Evolutionary conservation across 1,140 invertebrate species (phyloP), one percentile per base, ranked within the genome.

Genomic region (Venturia canescens): DNA sequence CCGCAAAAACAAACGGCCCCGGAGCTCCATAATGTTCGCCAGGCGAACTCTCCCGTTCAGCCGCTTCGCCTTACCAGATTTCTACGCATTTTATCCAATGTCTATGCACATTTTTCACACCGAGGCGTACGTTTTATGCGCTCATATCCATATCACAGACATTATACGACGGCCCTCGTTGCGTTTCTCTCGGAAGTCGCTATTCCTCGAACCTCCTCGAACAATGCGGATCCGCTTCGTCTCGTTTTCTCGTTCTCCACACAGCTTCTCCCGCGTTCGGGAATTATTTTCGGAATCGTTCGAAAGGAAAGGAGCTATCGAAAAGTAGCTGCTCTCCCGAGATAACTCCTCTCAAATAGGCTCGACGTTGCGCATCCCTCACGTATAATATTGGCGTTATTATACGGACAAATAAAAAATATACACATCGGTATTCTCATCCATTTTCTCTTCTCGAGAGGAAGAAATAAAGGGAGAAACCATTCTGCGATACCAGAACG

Each of bases 371-470:
- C 23, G 2, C 23, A 69, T 69, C 29, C 5, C 29, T 29, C 66
- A 69, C 66, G 66, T 69, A 69, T 69, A 31, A 69, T 31, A 69
- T 69, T 69, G 66, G 66, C 66, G 27, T 69, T 69, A 69, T 69
- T 69, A 69, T 69, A 31, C n/a, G 13, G 5, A 31, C 21, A 6
- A 66, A 29, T n/a, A 31, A 69, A 31, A 63, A 7, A 53, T 26
- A 63, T 0, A 13, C 60, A 26, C 60, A 26, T 63, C 23, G 60
- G 60, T 2, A 69, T 69, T 69, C 66, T 69, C 27, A 69, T 69
- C n/a, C 27, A 69, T 69, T 31, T 69, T 69, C 1, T 69, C 1
- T 69, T 29, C 29, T 4, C 29, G n/a, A 27, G 26, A 69, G 16
- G 29, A 29, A 26, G 13, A 18, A 0, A 26, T n/a, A 63, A 23